A percentile compares a stretch with the other conserved stretches of the same genome.
These are phyloP conservation scores for Leptatherina wallacei DNA, from an alignment of 2,797 vertebrate species.

Conservation along the genomic window DNA sequence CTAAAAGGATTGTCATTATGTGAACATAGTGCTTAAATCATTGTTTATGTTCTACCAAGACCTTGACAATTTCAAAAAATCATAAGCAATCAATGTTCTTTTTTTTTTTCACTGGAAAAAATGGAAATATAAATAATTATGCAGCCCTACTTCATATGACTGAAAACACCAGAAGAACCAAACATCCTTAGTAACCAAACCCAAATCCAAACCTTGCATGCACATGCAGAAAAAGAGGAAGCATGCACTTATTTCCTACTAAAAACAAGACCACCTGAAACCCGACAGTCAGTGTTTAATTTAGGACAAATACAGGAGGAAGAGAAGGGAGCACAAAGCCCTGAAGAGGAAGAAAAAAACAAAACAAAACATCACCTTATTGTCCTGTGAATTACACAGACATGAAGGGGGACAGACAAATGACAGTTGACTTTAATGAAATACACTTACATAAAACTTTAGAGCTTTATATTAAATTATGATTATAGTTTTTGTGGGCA, in stretches of 20 bases:
- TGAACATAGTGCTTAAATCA: neutral
- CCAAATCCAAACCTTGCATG: constrained; percentile 18
- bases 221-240: constrained; percentile 55
- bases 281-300: constrained; percentile 69
- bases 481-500: neutral
- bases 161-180: constrained; percentile 22
- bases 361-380: constrained; percentile 91
- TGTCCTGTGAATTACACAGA: constrained; percentile 86
- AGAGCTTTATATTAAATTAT: neutral
- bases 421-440: constrained; percentile 30
- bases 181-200: neutral
- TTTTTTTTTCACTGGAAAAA: neutral
- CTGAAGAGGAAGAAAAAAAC: constrained; percentile 41
- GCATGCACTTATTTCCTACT: constrained; percentile 56
- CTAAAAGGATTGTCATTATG: neutral
- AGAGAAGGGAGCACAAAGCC: constrained; percentile 65
- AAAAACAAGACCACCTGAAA: constrained; percentile 70
- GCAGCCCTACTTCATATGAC: constrained; percentile 23
- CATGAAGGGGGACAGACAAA: constrained; percentile 81
- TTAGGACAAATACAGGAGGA: constrained; percentile 46
- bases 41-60: neutral
- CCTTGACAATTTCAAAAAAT: neutral
- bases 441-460: constrained; percentile 3
- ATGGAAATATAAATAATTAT: constrained; percentile 23
- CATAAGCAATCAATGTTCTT: neutral